Base-by-base conservation (phyloP, 2,888 invertebrate species). In the Serrognathus titanus region DNA sequence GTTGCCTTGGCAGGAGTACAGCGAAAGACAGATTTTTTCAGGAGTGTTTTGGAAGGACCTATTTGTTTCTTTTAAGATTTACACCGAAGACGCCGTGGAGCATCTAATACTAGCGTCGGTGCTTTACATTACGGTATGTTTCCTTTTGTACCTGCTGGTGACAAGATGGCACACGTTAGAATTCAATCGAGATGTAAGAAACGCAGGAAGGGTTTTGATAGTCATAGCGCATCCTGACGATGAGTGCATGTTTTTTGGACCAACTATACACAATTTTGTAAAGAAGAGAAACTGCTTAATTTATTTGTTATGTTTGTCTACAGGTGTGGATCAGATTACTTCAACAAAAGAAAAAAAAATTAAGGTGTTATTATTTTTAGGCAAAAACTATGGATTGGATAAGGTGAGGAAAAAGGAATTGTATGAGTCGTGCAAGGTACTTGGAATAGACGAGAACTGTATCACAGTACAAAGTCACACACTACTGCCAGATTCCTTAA, bases 211-310 rank as follows among this genome's bases (percentile, higher is more conserved):
- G 65, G 84, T 94, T 43, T 78, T 97, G 35, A 75, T 98, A 51
- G 87, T 97, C 1, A 91, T 86, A 43, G 96, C 98, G 16, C 99
- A 99, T 80, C 98, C 98, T 11, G 98, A 99, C 77, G 98, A 99
- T 75, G 98, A 99, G 76, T 94, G 94, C 67, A 97, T 99, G 98
- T 99, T 99, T 77, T 99, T 99, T 76, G 94, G 95, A 0, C 99
- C 99, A 12, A 85, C 91, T 40, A 85, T 95, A 61, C 82, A 89
- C 61, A 82, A 88, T 72, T 78, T 92, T 58, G 72, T 79, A 1
- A 84, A 83, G 64, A 81, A 85, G 47, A 81, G 83, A 63, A 82
- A 83, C 64, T 85, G 85, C 69, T 82, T 85, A 63, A 86, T 96
- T 39, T 89, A 89, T 75, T 72, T 97, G 52, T 80, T 96, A 51